Evolutionary conservation across 2,888 invertebrate species (phyloP).

Genomic region (Eristalinus sepulchralis): DNA sequence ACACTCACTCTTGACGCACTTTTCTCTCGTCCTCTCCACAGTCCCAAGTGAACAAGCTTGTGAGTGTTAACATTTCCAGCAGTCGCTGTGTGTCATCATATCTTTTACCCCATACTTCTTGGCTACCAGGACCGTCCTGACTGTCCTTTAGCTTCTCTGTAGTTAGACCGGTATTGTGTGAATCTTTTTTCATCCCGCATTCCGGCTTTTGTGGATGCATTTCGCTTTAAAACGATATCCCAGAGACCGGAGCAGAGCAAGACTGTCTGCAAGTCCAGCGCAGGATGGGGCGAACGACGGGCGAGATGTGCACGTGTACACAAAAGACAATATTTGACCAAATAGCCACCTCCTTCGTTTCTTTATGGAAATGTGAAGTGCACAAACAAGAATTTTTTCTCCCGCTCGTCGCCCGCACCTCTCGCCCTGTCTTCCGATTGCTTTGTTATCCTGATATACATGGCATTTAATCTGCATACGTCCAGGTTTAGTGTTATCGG

Average conservation of each 20-base stretch:
- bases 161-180: conserved; percentile 31
- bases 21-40: background rate
- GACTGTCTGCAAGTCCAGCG: no score
- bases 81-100: conserved; percentile 14
- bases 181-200: background rate
- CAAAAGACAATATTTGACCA: conserved; percentile 34
- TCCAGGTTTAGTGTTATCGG: conserved; percentile 7
- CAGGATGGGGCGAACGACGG: background rate
- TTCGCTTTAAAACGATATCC: background rate
- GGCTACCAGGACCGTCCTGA: background rate
- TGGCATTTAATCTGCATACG: conserved; percentile 19
- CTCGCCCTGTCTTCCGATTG: background rate
- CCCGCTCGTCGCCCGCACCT: background rate
- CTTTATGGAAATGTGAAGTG: conserved; percentile 21
- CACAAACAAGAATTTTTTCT: conserved; percentile 2
- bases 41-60: conserved; percentile 19
- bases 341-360: conserved; percentile 21
- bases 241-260: background rate
- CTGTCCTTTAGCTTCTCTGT: background rate
- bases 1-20: background rate
- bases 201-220: conserved; percentile 4
- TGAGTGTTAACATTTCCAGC: conserved; percentile 22
- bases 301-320: background rate
- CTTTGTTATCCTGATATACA: conserved; percentile 5
- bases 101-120: background rate